Conservation (phyloP, 2,113 vertebrate genomes). For the Sciurus niger region DNA sequence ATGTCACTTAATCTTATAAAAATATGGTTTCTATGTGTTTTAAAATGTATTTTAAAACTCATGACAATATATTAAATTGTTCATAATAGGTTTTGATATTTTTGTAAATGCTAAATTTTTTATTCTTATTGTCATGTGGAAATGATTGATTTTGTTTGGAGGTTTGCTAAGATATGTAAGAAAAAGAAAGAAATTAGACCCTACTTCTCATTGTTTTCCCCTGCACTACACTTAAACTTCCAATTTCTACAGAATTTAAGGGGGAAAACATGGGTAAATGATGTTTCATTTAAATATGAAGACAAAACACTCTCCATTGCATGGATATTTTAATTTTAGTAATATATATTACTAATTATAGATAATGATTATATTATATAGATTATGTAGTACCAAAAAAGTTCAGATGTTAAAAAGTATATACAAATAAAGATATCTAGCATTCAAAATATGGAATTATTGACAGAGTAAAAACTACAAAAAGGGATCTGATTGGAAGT, state of each 20-base stretch:
- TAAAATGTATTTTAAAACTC: not conserved
- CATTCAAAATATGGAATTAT: not conserved
- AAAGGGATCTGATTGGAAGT: not conserved
- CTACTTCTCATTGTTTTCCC: not conserved
- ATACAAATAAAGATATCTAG: not conserved
- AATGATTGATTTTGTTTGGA: too few relatives aligned
- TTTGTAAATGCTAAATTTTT: too few relatives aligned
- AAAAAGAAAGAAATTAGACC: not conserved
- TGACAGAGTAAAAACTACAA: not conserved
- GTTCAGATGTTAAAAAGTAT: too few relatives aligned
- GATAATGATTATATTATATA: too few relatives aligned
- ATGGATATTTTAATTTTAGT: too few relatives aligned
- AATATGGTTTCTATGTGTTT: not conserved
- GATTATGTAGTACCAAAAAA: too few relatives aligned
- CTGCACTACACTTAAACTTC: not conserved
- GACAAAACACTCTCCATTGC: too few relatives aligned
- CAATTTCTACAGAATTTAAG: not conserved
- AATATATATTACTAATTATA: too few relatives aligned
- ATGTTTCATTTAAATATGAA: not conserved
- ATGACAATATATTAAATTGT: not conserved
- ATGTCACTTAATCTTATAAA: not conserved
- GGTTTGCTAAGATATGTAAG: not conserved
- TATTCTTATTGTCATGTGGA: not conserved
- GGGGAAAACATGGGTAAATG: rapidly evolving
- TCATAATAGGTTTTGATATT: not conserved